Evolutionary conservation across 2,888 invertebrate species (phyloP).

Genomic region (Pelosia muscerda): DNA sequence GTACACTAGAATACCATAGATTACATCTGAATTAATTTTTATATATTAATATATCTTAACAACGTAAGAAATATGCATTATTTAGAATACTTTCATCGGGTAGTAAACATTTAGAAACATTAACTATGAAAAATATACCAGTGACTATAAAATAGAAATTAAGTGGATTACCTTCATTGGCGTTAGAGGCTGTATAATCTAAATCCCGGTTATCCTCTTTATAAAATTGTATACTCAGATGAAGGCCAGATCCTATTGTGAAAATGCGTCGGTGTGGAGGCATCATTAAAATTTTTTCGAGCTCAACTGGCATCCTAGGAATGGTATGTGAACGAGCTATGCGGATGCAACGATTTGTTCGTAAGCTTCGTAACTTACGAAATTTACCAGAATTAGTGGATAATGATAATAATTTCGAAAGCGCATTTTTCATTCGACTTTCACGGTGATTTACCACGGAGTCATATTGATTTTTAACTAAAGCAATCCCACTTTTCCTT

Average conservation of each 20-base stretch:
- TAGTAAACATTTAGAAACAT: too few relatives aligned
- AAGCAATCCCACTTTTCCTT: background rate
- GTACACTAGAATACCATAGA: too few relatives aligned
- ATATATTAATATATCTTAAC: too few relatives aligned
- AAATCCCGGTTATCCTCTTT: background rate
- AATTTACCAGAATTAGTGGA: background rate
- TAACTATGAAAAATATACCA: too few relatives aligned
- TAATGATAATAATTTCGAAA: background rate
- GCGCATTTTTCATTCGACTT: background rate
- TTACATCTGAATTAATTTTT: too few relatives aligned
- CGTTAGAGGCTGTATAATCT: background rate
- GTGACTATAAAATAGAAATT: too few relatives aligned
- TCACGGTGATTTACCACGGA: background rate
- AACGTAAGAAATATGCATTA: too few relatives aligned
- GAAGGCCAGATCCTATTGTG: constrained; percentile 1
- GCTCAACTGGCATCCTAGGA: background rate
- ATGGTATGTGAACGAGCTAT: background rate
- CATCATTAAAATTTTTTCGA: background rate
- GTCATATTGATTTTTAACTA: background rate
- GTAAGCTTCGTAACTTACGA: background rate
- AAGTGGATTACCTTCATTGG: constrained; percentile 2
- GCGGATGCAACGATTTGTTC: background rate
- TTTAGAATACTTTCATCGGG: too few relatives aligned
- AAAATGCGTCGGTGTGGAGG: background rate
- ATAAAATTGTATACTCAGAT: background rate